Base-by-base conservation (phyloP, 2,888 invertebrate species). In the Rhaphigaster nebulosa region DNA sequence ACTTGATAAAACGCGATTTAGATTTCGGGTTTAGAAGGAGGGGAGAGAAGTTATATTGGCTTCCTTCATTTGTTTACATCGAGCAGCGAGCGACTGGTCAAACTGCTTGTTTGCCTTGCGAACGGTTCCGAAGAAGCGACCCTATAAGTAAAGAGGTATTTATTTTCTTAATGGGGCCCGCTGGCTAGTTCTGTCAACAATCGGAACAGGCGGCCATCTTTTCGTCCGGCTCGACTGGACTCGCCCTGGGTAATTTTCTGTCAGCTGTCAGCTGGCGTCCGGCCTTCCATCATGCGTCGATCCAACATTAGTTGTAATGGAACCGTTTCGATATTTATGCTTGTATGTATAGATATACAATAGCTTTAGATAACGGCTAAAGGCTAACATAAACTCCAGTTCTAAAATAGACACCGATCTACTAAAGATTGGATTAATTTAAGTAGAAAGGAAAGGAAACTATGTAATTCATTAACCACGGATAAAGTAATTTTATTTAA, bases 141-240 rank as follows among this genome's bases (percentile, higher is more conserved):
- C 84, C 84, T 84, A 84, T 84, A 84, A 84, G 45, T 84, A 45
- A 84, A 38, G 84, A 84, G 23, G 45, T 84, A 84, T 84, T 84
- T 84, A 84, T 84, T 84, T 84, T 84, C n/a, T 84, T 45, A 45
- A 45, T 38, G 84, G 84, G 26, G 84, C 26, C 84, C 26, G 45
- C 1, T n/a, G 45, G 84, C 45, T 45, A 45, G 84, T 50, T 84
- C 13, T 45, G 41, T 84, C 84, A 84, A 84, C 84, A 84, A 26
- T 84, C 45, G 45, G 45, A n/a, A 84, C 45, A 0, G 84, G 84
- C 84, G 84, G 84, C 84, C 84, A 84, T 84, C 45, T 84, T 84
- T 26, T n/a, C 45, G 26, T n/a, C 45, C 15, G 15, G 84, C n/a
- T 50, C 45, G 12, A 3, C n/a, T n/a, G n/a, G 29, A 65, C 34